Evolutionary conservation across 2,797 vertebrate genomes (phyloP), one percentile per base, ranked within the genome.

Genomic region (Salarias fasciatus): DNA sequence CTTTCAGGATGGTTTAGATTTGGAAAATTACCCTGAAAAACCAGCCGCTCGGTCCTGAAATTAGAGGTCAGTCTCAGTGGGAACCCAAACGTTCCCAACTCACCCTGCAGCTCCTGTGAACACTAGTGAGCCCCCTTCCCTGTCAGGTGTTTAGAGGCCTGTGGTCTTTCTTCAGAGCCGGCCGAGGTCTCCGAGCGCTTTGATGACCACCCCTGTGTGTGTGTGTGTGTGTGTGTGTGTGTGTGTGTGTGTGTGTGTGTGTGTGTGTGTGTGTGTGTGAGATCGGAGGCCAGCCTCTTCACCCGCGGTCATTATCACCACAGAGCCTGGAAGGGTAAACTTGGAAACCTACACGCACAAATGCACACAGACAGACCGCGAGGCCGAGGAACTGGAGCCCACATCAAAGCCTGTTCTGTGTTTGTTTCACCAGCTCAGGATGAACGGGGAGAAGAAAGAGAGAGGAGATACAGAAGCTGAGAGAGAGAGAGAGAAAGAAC

Each of bases 361-460:
- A 66, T 18, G 11, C 59, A 71, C 69, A 60, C 14, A 63, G 50
- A 74, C 53, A 62, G 50, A 71, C 67, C 73, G 49, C 37, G 62
- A 54, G 79, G 62, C 59, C 69, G 76, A 69, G 65, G 69, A 82
- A 67, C 69, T 71, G 77, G 77, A 78, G 72, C 53, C 76, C 76
- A 81, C 74, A 79, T 88, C 83, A 87, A 82, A 88, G 82, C 18
- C 14, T 15, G 3, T 31, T 51, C 60, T 40, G 29, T 24, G 59
- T 81, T 75, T 79, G 63, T 75, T 69, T 80, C 78, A 75, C 36
- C 58, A 18, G 61, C 64, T 63, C 62, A 36, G 51, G 75, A 36
- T 66, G 53, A 66, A 62, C 8, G 42, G 48, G 47, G 49, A 66
- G 14, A 49, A 43, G 28, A 7, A n/a, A 31, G 44, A 12, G 44